phyloP scores from a whole-genome alignment of 2,797 vertebrate genomes.

The Triplophysa bombifrons region DNA sequence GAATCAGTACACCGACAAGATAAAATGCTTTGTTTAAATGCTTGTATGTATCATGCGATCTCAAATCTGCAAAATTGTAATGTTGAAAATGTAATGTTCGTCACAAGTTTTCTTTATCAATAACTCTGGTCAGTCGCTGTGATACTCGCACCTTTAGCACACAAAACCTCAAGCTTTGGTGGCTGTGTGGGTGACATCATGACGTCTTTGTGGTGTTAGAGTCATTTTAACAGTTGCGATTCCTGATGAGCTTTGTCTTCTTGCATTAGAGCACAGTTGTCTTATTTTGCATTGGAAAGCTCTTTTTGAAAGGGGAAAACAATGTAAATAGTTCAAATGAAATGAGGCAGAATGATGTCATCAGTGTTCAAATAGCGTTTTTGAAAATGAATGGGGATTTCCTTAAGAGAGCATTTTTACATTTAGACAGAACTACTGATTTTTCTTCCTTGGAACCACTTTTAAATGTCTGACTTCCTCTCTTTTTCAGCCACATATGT shows the following conservation, averaged over 20 bases:
- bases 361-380: neutral
- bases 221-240: slow-evolving; percentile 9
- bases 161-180: neutral
- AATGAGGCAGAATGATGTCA: neutral
- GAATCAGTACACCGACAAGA: neutral
- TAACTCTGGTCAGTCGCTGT: neutral
- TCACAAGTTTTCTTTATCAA: neutral
- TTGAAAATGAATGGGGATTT: slow-evolving; percentile 12
- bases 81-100: neutral
- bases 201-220: slow-evolving; percentile 31
- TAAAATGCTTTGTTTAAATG: neutral
- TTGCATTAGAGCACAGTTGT: neutral
- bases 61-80: neutral
- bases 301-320: neutral
- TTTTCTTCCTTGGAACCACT: neutral
- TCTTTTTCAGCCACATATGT: slow-evolving; percentile 72
- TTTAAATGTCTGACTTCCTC: slow-evolving; percentile 8
- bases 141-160: neutral
- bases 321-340: neutral
- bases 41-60: neutral
- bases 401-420: neutral
- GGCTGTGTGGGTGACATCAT: slow-evolving; percentile 11
- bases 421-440: neutral
- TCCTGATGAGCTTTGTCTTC: slow-evolving; percentile 7
- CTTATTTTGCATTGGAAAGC: neutral